phyloP scores from a whole-genome alignment of 37 sponge, comb jelly and placozoan species.

The Oopsacas minuta region DNA sequence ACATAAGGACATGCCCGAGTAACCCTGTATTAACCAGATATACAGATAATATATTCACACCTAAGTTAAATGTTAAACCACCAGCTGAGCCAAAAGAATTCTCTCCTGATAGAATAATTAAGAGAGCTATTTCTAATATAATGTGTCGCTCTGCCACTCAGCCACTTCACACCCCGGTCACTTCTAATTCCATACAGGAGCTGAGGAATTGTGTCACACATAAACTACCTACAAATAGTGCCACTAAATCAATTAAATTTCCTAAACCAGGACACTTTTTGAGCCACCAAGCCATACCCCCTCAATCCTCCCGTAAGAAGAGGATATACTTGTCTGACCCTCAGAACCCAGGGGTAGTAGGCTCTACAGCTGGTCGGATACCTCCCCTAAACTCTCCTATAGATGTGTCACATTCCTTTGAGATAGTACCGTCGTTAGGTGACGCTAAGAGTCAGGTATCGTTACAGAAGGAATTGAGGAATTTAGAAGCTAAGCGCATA shows the following conservation, averaged over 20 bases:
- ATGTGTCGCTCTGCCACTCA: constrained; percentile 10
- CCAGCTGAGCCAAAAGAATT: neutral
- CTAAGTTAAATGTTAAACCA: neutral
- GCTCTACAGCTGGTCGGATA: neutral
- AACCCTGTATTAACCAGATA: neutral
- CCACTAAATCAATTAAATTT: neutral
- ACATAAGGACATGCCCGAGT: neutral
- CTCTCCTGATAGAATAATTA: neutral
- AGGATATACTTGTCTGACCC: neutral
- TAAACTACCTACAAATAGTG: neutral
- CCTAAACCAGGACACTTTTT: neutral
- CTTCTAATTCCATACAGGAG: neutral
- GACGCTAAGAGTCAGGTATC: neutral
- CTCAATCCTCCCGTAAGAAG: neutral
- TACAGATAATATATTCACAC: neutral
- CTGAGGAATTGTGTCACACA: neutral
- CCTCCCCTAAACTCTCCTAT: neutral
- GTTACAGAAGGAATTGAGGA: neutral
- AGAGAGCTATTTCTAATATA: constrained; percentile 16
- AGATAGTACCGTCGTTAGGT: neutral
- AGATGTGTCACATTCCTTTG: constrained; percentile 1
- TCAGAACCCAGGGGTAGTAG: neutral
- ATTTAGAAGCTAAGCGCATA: neutral
- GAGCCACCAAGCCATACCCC: neutral
- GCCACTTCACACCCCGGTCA: neutral